phyloP scores from a whole-genome alignment of 2,888 invertebrate species.

The Coelopa pilipes region DNA sequence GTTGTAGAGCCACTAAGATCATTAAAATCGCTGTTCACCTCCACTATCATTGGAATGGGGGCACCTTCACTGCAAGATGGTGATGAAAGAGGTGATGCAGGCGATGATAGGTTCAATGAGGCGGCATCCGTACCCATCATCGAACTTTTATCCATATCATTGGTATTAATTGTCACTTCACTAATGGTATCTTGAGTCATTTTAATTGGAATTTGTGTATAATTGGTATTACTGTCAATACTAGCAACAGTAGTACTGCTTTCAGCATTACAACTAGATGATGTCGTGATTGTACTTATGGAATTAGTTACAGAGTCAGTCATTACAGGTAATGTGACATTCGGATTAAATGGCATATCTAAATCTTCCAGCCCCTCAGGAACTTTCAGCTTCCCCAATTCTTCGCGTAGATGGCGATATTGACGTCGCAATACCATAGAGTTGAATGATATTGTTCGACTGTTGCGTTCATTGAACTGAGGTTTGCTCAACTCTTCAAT shows the following conservation, averaged over 20 bases:
- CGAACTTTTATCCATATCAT: neutral
- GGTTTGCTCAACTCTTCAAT: conserved; percentile 86
- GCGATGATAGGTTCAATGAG: conserved; percentile 17
- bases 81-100: conserved; percentile 25
- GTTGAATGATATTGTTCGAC: conserved; percentile 80
- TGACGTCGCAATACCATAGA: conserved; percentile 82
- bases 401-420: conserved; percentile 85
- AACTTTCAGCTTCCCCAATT: conserved; percentile 83
- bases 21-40: conserved; percentile 37
- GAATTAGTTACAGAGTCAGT: conserved; percentile 48
- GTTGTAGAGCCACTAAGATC: conserved; percentile 39
- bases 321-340: conserved; percentile 58
- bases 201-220: conserved; percentile 1
- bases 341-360: conserved; percentile 71
- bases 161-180: conserved; percentile 2
- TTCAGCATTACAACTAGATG: conserved; percentile 25
- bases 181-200: conserved; percentile 9
- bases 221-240: conserved; percentile 24
- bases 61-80: conserved; percentile 25
- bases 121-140: neutral
- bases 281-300: conserved; percentile 43
- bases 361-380: conserved; percentile 81
- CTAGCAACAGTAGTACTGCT: neutral
- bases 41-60: conserved; percentile 41
- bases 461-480: conserved; percentile 79